These are phyloP conservation scores for Brachyopa scutellaris DNA, from an alignment of 2,888 invertebrate species.

Conservation along the genomic window DNA sequence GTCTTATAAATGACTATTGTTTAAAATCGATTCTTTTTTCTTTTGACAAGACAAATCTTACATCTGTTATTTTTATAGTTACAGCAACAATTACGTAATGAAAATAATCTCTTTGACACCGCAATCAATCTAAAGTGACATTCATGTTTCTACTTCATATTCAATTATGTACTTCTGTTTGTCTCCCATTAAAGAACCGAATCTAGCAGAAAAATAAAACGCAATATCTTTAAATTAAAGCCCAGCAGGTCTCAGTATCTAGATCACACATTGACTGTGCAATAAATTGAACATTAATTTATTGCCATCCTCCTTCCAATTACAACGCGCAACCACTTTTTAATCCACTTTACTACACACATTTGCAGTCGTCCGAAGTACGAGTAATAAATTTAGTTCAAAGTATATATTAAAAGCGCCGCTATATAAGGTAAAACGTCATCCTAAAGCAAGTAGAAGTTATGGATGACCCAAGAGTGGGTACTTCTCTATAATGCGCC, in stretches of 20 bases:
- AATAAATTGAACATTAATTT: conserved; percentile 64
- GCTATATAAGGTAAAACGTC: conserved; percentile 45
- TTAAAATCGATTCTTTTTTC: no score
- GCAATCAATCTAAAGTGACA: background rate
- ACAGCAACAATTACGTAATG: no score
- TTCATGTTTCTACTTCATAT: background rate
- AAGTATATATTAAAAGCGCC: background rate
- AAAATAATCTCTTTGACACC: background rate
- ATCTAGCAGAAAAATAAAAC: background rate
- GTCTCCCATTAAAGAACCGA: background rate
- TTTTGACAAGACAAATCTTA: no score
- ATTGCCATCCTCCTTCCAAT: conserved; percentile 62
- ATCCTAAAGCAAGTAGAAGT: conserved; percentile 22
- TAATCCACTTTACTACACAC: conserved; percentile 52
- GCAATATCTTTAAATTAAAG: conserved; percentile 20
- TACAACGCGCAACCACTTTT: conserved; percentile 57
- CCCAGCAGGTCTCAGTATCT: conserved; percentile 33
- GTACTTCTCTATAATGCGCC: conserved; percentile 43
- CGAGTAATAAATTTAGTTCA: conserved; percentile 48
- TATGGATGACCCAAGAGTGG: conserved; percentile 29
- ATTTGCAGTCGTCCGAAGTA: conserved; percentile 26
- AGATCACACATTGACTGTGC: conserved; percentile 42
- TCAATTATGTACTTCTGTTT: no score
- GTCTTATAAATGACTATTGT: no score
- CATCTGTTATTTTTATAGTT: no score